These are phyloP conservation scores for Petrolisthes cinctipes DNA, from an alignment of 2,888 invertebrate genomes.

Conservation along the genomic window DNA sequence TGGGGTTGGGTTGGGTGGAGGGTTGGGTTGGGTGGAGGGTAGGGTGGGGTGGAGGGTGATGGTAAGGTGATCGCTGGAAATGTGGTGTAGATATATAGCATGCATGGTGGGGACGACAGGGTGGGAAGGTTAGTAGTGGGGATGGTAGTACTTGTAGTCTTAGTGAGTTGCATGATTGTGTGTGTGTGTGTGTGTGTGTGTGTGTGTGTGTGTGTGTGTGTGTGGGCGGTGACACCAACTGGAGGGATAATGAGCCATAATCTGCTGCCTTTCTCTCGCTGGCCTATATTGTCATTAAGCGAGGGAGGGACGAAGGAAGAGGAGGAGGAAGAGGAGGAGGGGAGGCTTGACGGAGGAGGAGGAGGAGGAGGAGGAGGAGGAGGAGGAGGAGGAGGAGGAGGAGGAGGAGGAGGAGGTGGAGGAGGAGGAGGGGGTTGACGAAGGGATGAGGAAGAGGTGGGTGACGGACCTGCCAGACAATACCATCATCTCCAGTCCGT, in stretches of 20 bases:
- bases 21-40: background rate
- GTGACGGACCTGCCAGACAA: too few relatives aligned
- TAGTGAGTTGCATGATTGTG: background rate
- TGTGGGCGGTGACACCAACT: constrained; percentile 20
- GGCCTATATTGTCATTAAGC: constrained; percentile 21
- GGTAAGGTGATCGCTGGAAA: too few relatives aligned
- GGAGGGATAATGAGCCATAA: constrained; percentile 43
- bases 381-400: too few relatives aligned
- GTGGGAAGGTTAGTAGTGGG: background rate
- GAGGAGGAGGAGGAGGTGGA: too few relatives aligned
- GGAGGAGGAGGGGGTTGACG: too few relatives aligned
- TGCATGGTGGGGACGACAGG: background rate
- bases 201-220: too few relatives aligned
- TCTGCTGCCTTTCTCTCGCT: constrained; percentile 41
- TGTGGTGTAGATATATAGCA: too few relatives aligned
- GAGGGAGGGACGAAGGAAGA: background rate
- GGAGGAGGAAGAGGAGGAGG: background rate
- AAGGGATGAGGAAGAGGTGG: too few relatives aligned
- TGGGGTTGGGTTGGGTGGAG: too few relatives aligned
- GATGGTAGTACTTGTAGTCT: background rate
- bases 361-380: too few relatives aligned
- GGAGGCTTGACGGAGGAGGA: too few relatives aligned
- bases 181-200: background rate
- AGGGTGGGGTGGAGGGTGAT: background rate
- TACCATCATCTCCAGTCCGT: too few relatives aligned